phyloP scores from a whole-genome alignment of 1,140 invertebrate species.

The Macrostomum lignano region DNA sequence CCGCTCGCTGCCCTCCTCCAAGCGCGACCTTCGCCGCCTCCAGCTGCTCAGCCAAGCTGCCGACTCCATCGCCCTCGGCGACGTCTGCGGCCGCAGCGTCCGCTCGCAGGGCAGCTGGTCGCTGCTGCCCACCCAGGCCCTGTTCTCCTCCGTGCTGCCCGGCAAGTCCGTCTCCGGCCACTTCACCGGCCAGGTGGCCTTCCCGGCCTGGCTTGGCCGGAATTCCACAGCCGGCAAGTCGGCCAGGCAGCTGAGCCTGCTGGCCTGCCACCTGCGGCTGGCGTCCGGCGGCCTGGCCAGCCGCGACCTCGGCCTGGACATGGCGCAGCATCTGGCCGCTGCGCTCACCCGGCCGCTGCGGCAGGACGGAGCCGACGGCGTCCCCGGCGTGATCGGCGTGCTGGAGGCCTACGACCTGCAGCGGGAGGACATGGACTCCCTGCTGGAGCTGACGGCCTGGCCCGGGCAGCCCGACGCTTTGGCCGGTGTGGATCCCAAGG shows the following conservation, averaged over 20 bases:
- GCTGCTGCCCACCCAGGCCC: constrained; percentile 57
- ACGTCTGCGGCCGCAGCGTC: constrained; percentile 52
- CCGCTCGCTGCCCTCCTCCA: no score
- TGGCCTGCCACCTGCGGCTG: constrained; percentile 47
- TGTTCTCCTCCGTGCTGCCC: constrained; percentile 64
- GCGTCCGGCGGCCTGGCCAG: constrained; percentile 29
- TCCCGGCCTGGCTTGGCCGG: constrained; percentile 78
- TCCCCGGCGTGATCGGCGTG: no score
- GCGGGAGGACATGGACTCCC: constrained; percentile 59
- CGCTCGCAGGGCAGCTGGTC: constrained; percentile 49
- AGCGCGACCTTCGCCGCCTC: no score
- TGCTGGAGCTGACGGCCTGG: constrained; percentile 57
- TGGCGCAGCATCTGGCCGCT: no score
- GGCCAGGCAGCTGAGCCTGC: constrained; percentile 43
- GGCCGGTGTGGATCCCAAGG: constrained; percentile 45
- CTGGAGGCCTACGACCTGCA: constrained; percentile 52
- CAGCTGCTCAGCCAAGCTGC: constrained; percentile 45
- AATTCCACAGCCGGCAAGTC: constrained; percentile 43
- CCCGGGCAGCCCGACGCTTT: constrained; percentile 44
- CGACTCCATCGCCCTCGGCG: constrained; percentile 52
- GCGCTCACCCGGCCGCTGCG: no score
- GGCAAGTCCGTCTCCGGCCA: constrained; percentile 51
- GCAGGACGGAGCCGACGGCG: no score
- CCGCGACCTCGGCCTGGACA: constrained; percentile 32
- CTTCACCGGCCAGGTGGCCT: constrained; percentile 45